These are phyloP conservation scores for Astyanax mexicanus DNA, from an alignment of 2,797 vertebrate genomes.

Conservation along the genomic window DNA sequence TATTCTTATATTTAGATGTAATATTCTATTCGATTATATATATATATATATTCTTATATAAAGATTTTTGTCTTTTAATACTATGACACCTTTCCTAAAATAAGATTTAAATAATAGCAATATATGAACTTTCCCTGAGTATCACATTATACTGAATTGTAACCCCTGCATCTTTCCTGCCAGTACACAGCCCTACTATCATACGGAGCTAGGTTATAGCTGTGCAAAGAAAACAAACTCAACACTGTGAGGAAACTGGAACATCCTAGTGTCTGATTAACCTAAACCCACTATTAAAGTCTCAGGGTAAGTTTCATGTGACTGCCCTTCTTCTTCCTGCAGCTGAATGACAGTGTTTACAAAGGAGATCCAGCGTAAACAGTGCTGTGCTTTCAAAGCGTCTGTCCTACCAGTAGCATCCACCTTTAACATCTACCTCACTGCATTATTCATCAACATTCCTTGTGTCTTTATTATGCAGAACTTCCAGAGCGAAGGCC, in stretches of 20 bases:
- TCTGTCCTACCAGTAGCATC: background rate
- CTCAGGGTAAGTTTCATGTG: background rate
- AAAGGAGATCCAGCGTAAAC: background rate
- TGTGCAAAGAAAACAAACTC: background rate
- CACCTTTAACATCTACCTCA: background rate
- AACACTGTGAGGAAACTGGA: background rate
- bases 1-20: no score
- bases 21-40: no score
- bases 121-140: no score
- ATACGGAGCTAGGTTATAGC: no score
- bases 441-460: background rate
- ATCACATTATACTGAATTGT: no score
- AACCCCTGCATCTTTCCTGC: no score
- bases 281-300: background rate
- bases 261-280: background rate
- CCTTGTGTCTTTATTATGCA: background rate
- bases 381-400: background rate
- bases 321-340: no score
- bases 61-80: no score
- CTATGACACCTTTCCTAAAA: no score
- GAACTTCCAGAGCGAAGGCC: background rate
- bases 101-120: no score
- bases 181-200: no score
- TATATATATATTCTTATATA: no score
- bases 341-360: slow-evolving; percentile 13